Evolutionary conservation across 1,140 invertebrate species (phyloP).

Genomic region (Drosophila yakuba): DNA sequence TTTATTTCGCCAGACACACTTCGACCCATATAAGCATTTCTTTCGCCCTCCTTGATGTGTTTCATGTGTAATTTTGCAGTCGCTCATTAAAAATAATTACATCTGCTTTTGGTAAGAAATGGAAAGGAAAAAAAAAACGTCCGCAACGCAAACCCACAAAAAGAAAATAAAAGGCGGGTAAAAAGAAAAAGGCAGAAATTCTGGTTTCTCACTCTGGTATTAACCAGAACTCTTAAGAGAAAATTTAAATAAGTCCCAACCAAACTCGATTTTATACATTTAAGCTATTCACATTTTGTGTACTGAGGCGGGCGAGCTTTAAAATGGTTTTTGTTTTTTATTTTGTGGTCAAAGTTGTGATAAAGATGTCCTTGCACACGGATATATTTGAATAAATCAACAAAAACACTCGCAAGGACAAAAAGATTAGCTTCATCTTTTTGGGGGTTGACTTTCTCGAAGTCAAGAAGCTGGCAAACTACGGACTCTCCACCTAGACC

Average conservation of each 20-base stretch:
- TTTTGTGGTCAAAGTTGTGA: slow-evolving; percentile 21
- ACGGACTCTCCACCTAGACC: slow-evolving; percentile 15
- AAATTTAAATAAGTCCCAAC: slow-evolving; percentile 16
- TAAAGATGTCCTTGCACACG: slow-evolving; percentile 14
- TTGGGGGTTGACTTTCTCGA: slow-evolving; percentile 25
- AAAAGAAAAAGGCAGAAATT: slow-evolving; percentile 63
- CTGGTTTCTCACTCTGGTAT: slow-evolving; percentile 17
- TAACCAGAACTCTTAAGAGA: slow-evolving; percentile 10
- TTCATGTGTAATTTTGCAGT: slow-evolving; percentile 81
- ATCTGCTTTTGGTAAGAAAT: slow-evolving; percentile 69
- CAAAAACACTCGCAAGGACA: slow-evolving; percentile 6
- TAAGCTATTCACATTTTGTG: neutral
- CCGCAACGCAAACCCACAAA: slow-evolving; percentile 20
- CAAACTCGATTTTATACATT: slow-evolving; percentile 3
- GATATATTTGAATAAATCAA: slow-evolving; percentile 33
- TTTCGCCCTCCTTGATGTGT: slow-evolving; percentile 36
- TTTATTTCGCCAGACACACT: slow-evolving; percentile 35
- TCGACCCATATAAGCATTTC: slow-evolving; percentile 62
- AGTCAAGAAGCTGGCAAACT: slow-evolving; percentile 21
- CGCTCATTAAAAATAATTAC: slow-evolving; percentile 83
- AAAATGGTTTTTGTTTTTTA: neutral
- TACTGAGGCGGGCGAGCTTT: neutral
- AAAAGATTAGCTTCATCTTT: slow-evolving; percentile 34
- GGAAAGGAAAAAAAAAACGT: slow-evolving; percentile 12
- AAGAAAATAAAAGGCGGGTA: slow-evolving; percentile 39